A percentile compares a stretch with the other conserved stretches of the same genome.
Conservation (phyloP, 1,140 invertebrate genomes). For the Caenorhabditis briggsae region DNA sequence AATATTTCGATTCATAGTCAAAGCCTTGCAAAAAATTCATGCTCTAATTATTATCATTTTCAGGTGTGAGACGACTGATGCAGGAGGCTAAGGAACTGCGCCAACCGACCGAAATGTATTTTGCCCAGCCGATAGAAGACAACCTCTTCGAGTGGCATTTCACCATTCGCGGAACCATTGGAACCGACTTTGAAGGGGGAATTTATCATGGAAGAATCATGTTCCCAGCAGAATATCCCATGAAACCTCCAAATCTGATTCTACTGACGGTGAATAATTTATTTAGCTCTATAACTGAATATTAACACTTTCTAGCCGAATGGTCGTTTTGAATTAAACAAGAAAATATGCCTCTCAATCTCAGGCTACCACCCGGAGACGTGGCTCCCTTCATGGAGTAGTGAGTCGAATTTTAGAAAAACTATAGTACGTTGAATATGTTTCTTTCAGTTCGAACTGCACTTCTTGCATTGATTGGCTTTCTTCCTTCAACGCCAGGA, state of each 20-base stretch:
- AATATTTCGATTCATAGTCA: no score
- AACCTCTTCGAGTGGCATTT: slow-evolving; percentile 99
- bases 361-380: slow-evolving; percentile 97
- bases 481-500: slow-evolving; percentile 89
- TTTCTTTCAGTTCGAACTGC: slow-evolving; percentile 86
- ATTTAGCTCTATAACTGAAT: background rate
- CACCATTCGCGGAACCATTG: slow-evolving; percentile 88
- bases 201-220: slow-evolving; percentile 85
- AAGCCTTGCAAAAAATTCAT: no score
- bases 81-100: slow-evolving; percentile 88
- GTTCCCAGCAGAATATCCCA: slow-evolving; percentile 91
- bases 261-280: slow-evolving; percentile 85
- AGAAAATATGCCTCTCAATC: slow-evolving; percentile 95
- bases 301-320: slow-evolving; percentile 84
- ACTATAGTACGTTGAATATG: background rate
- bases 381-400: slow-evolving; percentile 95
- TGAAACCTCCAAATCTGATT: slow-evolving; percentile 97
- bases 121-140: slow-evolving; percentile 90
- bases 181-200: slow-evolving; percentile 87
- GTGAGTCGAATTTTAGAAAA: slow-evolving; percentile 76
- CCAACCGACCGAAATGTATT: slow-evolving; percentile 89
- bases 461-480: slow-evolving; percentile 89
- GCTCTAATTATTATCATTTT: no score
- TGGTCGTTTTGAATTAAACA: slow-evolving; percentile 92
- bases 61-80: slow-evolving; percentile 93